A percentile compares a stretch with the other conserved stretches of the same genome.
phyloP scores from a whole-genome alignment of 2,797 vertebrate species.

The Muraenolepis orangiensis region DNA sequence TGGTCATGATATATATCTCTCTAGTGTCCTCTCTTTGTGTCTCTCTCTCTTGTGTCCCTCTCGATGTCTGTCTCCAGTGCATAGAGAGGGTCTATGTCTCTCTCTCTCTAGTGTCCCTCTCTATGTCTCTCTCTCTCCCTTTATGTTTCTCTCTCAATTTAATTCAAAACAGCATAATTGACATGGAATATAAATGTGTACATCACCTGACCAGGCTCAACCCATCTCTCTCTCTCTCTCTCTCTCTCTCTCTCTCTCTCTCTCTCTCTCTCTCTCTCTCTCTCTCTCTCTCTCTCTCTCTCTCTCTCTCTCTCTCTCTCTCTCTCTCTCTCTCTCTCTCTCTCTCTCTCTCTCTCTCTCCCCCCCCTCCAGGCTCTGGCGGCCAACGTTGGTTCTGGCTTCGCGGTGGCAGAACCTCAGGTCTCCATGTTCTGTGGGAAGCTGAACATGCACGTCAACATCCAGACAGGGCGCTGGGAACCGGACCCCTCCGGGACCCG shows the following conservation, averaged over 20 bases:
- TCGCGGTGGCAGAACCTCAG: conserved; percentile 92
- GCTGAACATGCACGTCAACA: conserved; percentile 96
- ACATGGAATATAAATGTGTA: no score
- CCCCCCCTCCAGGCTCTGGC: conserved; percentile 79
- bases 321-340: not conserved
- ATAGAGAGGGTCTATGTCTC: no score
- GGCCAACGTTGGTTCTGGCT: conserved; percentile 88
- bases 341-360: not conserved
- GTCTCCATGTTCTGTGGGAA: conserved; percentile 98
- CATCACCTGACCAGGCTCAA: no score
- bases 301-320: not conserved
- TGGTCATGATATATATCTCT: no score
- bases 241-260: not conserved
- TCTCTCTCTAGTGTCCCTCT: no score
- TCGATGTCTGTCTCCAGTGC: no score
- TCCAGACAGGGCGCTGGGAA: conserved; percentile 96
- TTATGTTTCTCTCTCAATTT: no score
- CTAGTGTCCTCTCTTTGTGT: no score
- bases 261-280: not conserved
- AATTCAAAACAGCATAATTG: no score
- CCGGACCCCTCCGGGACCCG: conserved; percentile 86
- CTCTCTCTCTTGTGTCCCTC: no score
- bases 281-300: not conserved
- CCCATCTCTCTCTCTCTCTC: not conserved
- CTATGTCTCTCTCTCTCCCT: no score